Base-by-base conservation (phyloP, 1,140 invertebrate species). In the Euglossa dilemma region DNA sequence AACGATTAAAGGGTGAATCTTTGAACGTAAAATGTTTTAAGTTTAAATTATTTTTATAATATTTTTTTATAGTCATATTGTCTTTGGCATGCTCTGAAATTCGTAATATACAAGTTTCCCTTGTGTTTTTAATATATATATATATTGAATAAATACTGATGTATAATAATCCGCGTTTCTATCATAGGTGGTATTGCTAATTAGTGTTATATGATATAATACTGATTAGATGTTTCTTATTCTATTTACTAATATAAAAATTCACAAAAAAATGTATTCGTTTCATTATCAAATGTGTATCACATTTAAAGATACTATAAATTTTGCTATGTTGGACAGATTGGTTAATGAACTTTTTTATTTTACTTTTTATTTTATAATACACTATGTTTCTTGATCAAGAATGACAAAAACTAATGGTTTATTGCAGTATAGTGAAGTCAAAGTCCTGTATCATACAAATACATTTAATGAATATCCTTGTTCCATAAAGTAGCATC, bases 1-100 rank as follows among this genome's bases (percentile, higher is more conserved):
- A 77, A 43, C n/a, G 57, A 70, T 78, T 78, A 23, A 28, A 63
- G 74, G 72, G 57, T 50, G 18, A 76, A 52, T 20, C 59, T 43
- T 73, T 45, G 50, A 61, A 80, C 57, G 56, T 75, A 83, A 75
- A 85, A 81, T 36, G 54, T 61, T 61, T 80, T 77, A 77, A 85
- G 45, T 86, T 80, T 85, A 83, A 90, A 88, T 84, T 89, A 86
- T 90, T 90, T 88, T 85, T 87, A 84, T 87, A 87, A 64, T 69
- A 71, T 80, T 86, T 89, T 83, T 78, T 89, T 89, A 80, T 78
- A 82, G 80, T 80, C 63, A 72, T 83, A 82, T 84, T 57, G 18
- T 88, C 80, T 83, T 88, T 80, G 83, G 73, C 74, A 79, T 87
- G 85, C 86, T 83, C 73, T 88, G 56, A 66, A 87, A 80, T 85